Conservation (phyloP, 1,140 invertebrate genomes). For the Daktulosphaira vitifoliae region DNA sequence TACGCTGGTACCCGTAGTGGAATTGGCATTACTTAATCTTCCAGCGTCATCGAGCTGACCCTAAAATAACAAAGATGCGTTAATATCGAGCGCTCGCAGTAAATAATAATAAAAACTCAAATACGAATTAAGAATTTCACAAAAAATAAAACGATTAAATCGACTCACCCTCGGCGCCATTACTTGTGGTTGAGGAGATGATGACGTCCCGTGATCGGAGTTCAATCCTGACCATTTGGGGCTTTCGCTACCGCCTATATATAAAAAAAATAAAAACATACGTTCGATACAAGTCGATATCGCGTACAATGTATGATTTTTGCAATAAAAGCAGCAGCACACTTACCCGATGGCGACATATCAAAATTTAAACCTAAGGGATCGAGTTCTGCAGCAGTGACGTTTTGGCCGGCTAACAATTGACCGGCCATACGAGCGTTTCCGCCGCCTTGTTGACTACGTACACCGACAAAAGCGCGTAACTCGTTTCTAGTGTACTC, state of each 20-base stretch:
- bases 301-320: no score
- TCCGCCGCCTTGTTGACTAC: constrained; percentile 41
- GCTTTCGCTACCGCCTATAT: constrained; percentile 47
- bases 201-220: constrained; percentile 45
- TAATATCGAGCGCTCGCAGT: no score
- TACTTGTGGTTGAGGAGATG: constrained; percentile 45
- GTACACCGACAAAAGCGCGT: constrained; percentile 17
- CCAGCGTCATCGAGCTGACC: background rate
- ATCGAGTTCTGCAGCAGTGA: constrained; percentile 33
- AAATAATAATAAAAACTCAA: no score
- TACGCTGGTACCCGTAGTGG: constrained; percentile 50
- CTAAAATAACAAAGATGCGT: constrained; percentile 12
- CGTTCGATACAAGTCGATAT: no score
- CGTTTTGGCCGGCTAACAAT: constrained; percentile 35
- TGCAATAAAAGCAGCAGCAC: no score
- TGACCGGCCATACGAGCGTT: constrained; percentile 28
- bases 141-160: background rate
- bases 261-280: constrained; percentile 39
- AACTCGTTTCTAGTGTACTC: constrained; percentile 36
- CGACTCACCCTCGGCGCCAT: constrained; percentile 36
- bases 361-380: constrained; percentile 34
- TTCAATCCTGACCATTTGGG: constrained; percentile 47
- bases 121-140: no score
- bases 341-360: constrained; percentile 41
- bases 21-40: constrained; percentile 57